Conservation (phyloP, 1,140 invertebrate species). For the Conopomorpha cramerella region DNA sequence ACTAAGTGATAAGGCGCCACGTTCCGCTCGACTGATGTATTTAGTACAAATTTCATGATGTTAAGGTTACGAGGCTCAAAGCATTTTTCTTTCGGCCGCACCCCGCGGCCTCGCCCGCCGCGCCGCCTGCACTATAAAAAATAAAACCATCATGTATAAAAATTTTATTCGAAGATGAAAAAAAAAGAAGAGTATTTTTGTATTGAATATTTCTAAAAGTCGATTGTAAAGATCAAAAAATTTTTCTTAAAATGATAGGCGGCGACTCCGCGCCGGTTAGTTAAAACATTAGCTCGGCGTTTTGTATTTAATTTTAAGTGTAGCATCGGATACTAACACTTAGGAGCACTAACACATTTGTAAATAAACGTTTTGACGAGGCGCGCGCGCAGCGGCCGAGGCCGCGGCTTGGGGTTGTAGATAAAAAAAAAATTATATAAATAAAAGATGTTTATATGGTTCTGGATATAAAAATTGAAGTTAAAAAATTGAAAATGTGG, state of each 20-base stretch:
- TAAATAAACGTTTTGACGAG: slow-evolving; percentile 55
- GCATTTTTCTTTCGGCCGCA: slow-evolving; percentile 49
- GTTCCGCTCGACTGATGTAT: slow-evolving; percentile 49
- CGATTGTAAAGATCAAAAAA: slow-evolving; percentile 63
- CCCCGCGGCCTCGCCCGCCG: slow-evolving; percentile 21
- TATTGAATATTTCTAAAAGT: slow-evolving; percentile 64
- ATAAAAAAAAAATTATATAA: slow-evolving; percentile 62
- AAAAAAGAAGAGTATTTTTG: slow-evolving; percentile 63
- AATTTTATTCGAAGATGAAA: slow-evolving; percentile 62
- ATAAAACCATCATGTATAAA: slow-evolving; percentile 58
- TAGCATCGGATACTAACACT: slow-evolving; percentile 59
- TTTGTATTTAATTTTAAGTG: slow-evolving; percentile 63
- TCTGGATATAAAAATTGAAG: slow-evolving; percentile 60
- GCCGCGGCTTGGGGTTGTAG: slow-evolving; percentile 42
- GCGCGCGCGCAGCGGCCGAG: slow-evolving; percentile 26
- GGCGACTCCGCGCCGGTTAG: slow-evolving; percentile 53
- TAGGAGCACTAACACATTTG: slow-evolving; percentile 61
- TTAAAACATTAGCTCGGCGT: slow-evolving; percentile 61
- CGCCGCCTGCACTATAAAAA: too few species aligned
- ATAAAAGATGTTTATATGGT: slow-evolving; percentile 62
- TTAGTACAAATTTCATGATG: slow-evolving; percentile 63
- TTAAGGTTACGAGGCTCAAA: slow-evolving; percentile 60
- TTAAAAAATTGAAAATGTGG: slow-evolving; percentile 40
- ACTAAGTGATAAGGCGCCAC: slow-evolving; percentile 49
- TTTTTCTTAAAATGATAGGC: slow-evolving; percentile 61